Evolutionary conservation across 1,140 invertebrate species (phyloP), one percentile per base, ranked within the genome.

Genomic region (Lordiphosa collinella): DNA sequence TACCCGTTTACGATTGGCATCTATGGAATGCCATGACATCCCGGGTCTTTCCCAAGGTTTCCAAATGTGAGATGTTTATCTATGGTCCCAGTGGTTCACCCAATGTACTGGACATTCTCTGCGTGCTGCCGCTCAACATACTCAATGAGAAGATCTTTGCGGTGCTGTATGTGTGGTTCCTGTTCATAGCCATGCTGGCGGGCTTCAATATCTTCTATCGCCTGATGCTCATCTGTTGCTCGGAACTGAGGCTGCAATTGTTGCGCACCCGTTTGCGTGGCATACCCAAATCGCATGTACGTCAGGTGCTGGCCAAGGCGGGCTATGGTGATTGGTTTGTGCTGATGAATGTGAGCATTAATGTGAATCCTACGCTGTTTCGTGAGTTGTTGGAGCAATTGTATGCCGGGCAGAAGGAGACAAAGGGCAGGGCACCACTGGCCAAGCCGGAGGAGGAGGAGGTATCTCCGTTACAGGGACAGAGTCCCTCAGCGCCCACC

Each of bases 101-200:
- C 9, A 90, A 93, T 72, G 74, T 90, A 0, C 90, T 91, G 47
- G 94, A 96, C 68, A 91, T 92, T 3, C 89, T 95, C 1, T 96
- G 94, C 71, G 91, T 95, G 1, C 88, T 95, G 29, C 93, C 94
- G 0, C 72, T 95, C 11, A 96, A 96, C 74, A 92, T 95, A 57
- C 90, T 95, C 10, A 95, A 95, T 76, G 94, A 95, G 76, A 96
- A 95, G 80, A 93, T 95, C 35, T 96, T 94, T 63, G 90, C 94
- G 4, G 91, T 96, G 47, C 89, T 95, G 0, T 95, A 94, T 92
- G 93, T 95, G 84, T 96, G 95, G 95, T 93, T 95, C 53, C 91
- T 95, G 25, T 89, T 94, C 43, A 88, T 96, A 9, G 90, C 92
- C 9, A 85, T 93, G 41, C 54, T 95, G 8, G 92, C 94, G 0